Base-by-base conservation (phyloP, 1,140 invertebrate species). In the Lerema accius region DNA sequence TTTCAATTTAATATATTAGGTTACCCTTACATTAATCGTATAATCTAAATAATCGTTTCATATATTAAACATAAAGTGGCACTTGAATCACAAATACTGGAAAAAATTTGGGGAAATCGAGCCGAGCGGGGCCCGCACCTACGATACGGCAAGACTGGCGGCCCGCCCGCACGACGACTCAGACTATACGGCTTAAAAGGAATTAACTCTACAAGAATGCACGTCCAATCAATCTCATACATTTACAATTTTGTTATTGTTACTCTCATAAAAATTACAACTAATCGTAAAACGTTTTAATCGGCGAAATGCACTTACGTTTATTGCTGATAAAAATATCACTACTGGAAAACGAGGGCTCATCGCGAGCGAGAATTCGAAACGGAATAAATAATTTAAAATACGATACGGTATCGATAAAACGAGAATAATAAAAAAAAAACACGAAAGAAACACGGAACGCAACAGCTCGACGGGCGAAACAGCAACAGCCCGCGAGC, bases 81-180 rank as follows among this genome's bases (percentile, higher is more conserved):
- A 92, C 91, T 92, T 92, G 89, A 92, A 92, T 92, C 91, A 92
- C 91, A 92, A 92, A 92, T 92, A 92, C 91, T 92, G 91, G 91
- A 92, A 92, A 91, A 84, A 89, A 91, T 91, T 92, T 91, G 85
- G 89, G 91, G 87, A 91, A 91, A 91, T 84, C 70, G 79, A 78
- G 73, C 68, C 72, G 73, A 63, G 43, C 61, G 50, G 48, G 58
- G 45, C 63, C 74, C 76, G 43, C 66, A 45, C 32, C 23, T 4
- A 13, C 61, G 13, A 39, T 59, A 60, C 63, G 81, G 78, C 77
- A 71, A 71, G 73, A 76, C 72, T 65, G 67, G 65, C 46, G 16
- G 62, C 50, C 64, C 64, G 56, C 55, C 69, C 61, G 60, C 42
- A 56, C 40, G 67, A 67, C 84, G 76, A 75, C 73, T 89, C 87